phyloP scores from a whole-genome alignment of 1,140 invertebrate genomes.

The Ceratitis capitata region DNA sequence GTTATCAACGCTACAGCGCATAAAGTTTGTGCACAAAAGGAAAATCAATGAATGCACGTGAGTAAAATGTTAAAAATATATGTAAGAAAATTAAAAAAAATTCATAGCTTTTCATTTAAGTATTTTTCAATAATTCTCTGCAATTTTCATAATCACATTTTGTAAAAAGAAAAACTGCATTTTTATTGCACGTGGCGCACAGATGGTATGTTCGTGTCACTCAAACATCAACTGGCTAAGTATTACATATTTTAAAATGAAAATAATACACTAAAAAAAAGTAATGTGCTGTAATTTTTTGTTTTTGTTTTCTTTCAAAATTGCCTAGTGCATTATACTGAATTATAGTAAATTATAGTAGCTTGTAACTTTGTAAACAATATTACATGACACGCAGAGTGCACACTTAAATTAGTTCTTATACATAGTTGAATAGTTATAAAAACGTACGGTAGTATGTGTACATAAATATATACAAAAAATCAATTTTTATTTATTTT shows the following conservation, averaged over 20 bases:
- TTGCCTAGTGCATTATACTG: not conserved
- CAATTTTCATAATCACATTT: not conserved
- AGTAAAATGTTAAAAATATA: not conserved
- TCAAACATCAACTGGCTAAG: not conserved
- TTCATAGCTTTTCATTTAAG: too few relatives aligned
- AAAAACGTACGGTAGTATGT: too few relatives aligned
- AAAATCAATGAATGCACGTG: not conserved
- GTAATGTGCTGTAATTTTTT: too few relatives aligned
- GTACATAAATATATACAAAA: not conserved
- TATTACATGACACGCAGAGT: not conserved
- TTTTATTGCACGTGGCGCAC: not conserved
- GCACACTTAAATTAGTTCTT: not conserved
- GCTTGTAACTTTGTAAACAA: not conserved
- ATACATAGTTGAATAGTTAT: not conserved
- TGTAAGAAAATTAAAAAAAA: too few relatives aligned
- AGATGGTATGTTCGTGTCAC: not conserved
- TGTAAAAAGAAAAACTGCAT: not conserved
- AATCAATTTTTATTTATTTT: too few relatives aligned
- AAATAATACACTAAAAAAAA: not conserved
- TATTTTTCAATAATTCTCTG: not conserved
- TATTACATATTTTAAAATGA: not conserved
- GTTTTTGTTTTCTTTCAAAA: not conserved
- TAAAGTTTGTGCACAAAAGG: not conserved
- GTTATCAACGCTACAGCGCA: not conserved
- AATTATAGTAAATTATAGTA: not conserved